A percentile compares a stretch with the other conserved stretches of the same genome.
Conservation (phyloP, 2,113 vertebrate genomes). For the Scytalopus superciliaris region DNA sequence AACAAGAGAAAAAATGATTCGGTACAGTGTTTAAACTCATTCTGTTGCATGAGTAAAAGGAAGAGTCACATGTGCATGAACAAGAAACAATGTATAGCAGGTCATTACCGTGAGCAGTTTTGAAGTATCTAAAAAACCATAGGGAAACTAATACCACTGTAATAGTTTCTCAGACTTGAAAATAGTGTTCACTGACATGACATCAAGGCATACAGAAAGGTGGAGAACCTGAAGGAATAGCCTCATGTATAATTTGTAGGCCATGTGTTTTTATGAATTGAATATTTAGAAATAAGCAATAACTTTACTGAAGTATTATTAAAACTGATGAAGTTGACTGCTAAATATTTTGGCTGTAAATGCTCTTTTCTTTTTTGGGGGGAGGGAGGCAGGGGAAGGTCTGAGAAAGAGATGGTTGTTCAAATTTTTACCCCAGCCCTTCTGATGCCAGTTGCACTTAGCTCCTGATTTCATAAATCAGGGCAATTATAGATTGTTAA, state of each 20-base stretch:
- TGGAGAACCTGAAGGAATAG: background rate
- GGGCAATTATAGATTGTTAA: background rate
- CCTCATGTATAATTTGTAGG: background rate
- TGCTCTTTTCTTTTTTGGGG: background rate
- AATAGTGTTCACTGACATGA: background rate
- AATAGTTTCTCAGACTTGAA: background rate
- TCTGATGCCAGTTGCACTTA: background rate
- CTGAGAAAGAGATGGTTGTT: background rate
- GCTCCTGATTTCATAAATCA: background rate
- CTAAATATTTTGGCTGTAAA: background rate
- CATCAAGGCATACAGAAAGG: background rate
- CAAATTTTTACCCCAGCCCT: background rate
- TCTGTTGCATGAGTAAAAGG: background rate
- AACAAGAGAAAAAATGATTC: background rate
- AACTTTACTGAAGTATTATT: background rate
- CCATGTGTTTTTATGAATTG: background rate
- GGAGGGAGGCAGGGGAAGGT: background rate
- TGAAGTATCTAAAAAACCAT: background rate
- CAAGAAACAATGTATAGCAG: background rate
- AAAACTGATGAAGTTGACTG: background rate
- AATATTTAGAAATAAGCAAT: background rate
- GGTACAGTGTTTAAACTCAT: background rate
- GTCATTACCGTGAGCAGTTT: background rate
- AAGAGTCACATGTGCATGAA: background rate
- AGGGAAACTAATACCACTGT: background rate